These are phyloP conservation scores for Gnathonemus longibarbis DNA, from an alignment of 2,113 vertebrate genomes.

Conservation along the genomic window DNA sequence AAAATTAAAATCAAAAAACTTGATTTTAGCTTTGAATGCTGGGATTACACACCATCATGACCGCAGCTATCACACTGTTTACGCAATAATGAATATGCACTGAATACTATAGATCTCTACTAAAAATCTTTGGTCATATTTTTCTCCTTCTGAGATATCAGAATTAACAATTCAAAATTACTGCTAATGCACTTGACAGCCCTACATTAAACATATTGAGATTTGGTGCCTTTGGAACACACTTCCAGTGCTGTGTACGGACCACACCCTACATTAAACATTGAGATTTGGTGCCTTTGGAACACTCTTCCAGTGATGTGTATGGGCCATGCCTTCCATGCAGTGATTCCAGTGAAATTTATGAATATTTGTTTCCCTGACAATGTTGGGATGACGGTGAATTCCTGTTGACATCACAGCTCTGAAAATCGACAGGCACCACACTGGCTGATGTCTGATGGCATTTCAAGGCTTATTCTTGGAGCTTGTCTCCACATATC, in stretches of 20 bases:
- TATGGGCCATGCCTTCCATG: background rate
- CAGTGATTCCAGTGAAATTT: background rate
- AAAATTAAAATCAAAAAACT: no score
- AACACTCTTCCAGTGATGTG: background rate
- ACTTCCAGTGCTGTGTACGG: background rate
- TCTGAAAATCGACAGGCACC: constrained; percentile 4
- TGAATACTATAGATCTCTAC: no score
- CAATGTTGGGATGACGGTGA: background rate
- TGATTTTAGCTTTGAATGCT: no score
- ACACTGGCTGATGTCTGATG: constrained; percentile 14
- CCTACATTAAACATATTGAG: background rate
- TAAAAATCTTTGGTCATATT: no score
- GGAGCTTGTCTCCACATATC: constrained; percentile 13
- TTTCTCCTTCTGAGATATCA: no score
- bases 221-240: background rate
- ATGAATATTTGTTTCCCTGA: background rate
- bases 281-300: background rate
- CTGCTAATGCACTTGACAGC: no score
- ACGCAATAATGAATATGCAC: no score
- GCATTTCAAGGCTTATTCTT: constrained; percentile 21
- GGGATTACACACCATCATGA: no score
- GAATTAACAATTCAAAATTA: no score
- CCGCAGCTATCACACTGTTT: no score
- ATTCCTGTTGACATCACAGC: constrained; percentile 13
- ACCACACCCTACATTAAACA: background rate